These are phyloP conservation scores for Venusia cambrica DNA, from an alignment of 2,888 invertebrate genomes.

Conservation along the genomic window DNA sequence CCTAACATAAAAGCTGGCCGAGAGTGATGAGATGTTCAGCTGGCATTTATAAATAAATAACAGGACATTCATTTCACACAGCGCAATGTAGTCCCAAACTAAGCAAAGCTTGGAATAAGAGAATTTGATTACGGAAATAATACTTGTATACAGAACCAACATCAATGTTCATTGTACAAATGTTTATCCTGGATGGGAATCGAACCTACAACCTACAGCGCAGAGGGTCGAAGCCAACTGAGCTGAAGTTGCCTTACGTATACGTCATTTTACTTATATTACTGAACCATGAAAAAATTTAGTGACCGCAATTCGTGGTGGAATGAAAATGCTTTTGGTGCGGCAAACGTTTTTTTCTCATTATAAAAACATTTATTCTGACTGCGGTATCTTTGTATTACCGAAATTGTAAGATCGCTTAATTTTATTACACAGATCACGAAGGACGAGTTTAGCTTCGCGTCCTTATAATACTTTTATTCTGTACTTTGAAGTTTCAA, in stretches of 20 bases:
- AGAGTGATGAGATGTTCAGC: constrained; percentile 10
- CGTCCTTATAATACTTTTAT: not conserved
- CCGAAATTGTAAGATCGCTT: constrained; percentile 3
- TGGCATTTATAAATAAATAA: too few relatives aligned
- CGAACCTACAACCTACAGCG: too few relatives aligned
- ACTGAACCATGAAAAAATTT: constrained; percentile 10
- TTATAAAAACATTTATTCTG: constrained; percentile 14
- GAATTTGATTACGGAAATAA: too few relatives aligned
- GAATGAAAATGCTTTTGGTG: constrained; percentile 10
- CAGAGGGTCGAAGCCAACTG: too few relatives aligned
- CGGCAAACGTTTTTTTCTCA: constrained; percentile 10
- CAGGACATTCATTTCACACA: too few relatives aligned
- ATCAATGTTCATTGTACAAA: too few relatives aligned
- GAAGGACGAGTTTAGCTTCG: constrained; percentile 1
- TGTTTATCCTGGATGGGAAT: too few relatives aligned
- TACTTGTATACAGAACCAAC: too few relatives aligned
- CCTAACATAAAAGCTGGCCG: constrained; percentile 16
- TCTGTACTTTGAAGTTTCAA: not conserved
- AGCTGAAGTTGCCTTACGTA: too few relatives aligned
- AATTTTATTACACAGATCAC: constrained; percentile 5
- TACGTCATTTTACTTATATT: constrained; percentile 8
- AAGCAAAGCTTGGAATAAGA: too few relatives aligned
- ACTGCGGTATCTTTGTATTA: constrained; percentile 4
- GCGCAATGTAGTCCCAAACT: too few relatives aligned
- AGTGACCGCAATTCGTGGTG: constrained; percentile 8